Evolutionary conservation across 2,113 vertebrate genomes (phyloP).

Genomic region (Myiozetetes cayanensis): DNA sequence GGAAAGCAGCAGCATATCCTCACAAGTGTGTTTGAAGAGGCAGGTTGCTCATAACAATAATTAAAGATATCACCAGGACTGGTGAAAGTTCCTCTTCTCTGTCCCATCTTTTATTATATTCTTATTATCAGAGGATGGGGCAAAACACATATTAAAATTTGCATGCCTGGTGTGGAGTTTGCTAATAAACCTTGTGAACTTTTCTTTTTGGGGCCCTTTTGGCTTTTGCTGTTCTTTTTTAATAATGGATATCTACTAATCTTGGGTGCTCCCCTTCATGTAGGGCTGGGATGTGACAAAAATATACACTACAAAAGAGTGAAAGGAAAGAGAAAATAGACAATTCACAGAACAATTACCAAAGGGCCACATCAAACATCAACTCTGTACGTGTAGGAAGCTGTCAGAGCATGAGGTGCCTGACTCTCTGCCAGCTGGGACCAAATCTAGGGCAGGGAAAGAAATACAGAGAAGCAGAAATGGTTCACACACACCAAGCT

Average conservation of each 20-base stretch:
- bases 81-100: background rate
- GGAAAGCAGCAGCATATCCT: background rate
- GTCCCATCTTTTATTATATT: background rate
- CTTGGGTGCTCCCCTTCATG: background rate
- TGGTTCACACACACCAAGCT: background rate
- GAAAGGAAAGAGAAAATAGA: background rate
- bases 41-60: background rate
- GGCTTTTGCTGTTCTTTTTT: background rate
- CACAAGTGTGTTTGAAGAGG: background rate
- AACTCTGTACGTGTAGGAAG: background rate
- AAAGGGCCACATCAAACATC: background rate
- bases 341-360: background rate
- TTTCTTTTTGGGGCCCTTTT: background rate
- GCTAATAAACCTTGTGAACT: too few species aligned
- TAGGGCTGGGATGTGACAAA: background rate
- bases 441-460: background rate
- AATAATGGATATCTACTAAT: background rate
- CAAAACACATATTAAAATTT: too few species aligned
- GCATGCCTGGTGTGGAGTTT: too few species aligned
- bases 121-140: too few species aligned
- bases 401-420: background rate
- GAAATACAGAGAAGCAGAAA: background rate
- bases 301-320: background rate
- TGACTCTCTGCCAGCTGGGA: background rate
- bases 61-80: background rate